Conservation (phyloP, 2,113 vertebrate species). For the Galbula dea region DNA sequence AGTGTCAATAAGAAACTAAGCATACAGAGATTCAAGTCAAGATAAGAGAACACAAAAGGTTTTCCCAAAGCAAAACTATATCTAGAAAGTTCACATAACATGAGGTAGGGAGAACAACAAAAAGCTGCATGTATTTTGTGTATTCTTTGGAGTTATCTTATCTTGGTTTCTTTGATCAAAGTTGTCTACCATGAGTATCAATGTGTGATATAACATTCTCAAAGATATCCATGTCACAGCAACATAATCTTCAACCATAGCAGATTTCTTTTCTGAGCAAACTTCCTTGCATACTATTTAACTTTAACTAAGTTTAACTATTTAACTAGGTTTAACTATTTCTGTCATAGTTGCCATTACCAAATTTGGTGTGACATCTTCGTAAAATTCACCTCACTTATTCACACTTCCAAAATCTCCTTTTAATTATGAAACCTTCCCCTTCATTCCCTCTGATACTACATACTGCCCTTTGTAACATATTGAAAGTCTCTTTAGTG, state of each 20-base stretch:
- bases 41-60: not conserved
- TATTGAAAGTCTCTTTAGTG: not conserved
- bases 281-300: not conserved
- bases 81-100: not conserved
- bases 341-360: not conserved
- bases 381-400: not conserved
- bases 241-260: not conserved
- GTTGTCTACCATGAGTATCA: not conserved
- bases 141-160: not conserved
- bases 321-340: not conserved
- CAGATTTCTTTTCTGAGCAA: not conserved
- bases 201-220: not conserved
- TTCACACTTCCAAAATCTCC: not conserved
- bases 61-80: not conserved
- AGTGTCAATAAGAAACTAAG: not conserved
- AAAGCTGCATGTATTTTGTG: not conserved
- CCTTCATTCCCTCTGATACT: not conserved
- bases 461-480: not conserved
- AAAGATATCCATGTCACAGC: not conserved
- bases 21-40: not conserved
- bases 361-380: not conserved
- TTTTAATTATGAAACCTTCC: not conserved
- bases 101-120: not conserved
- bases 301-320: too few relatives aligned
- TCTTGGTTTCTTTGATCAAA: not conserved